Evolutionary conservation across 2,797 vertebrate species (phyloP), one percentile per base, ranked within the genome.

Genomic region (Lacerta agilis): DNA sequence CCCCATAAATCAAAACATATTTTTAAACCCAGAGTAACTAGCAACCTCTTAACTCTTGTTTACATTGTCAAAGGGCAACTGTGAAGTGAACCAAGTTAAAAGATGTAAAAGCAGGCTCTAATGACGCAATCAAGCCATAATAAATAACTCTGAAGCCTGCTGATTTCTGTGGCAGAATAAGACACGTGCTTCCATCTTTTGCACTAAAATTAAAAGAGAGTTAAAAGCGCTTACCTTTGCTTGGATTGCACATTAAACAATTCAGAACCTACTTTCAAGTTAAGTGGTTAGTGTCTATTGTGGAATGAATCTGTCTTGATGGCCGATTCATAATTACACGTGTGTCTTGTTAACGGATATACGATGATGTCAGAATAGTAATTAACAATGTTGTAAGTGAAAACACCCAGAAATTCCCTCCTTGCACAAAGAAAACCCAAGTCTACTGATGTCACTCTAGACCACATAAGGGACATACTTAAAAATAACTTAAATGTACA

Each of bases 401-500:
- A 76, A 83, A 76, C 25, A 76, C 64, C 72, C 17, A 33, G 36
- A 61, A 33, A 86, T 55, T 86, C 66, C 18, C 15, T 69, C 33
- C 33, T 27, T 86, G 41, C 15, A 36, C 71, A 36, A 79, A 79
- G 13, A 71, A 86, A 86, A 38, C n/a, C 41, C 49, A 79, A 58
- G 27, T 58, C 33, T 55, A 55, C 77, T 86, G 66, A 86, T 79
- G 27, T 38, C 33, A 33, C 33, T 33, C 29, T 33, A 58, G 25
- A 71, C 45, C 66, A 79, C 67, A 76, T 77, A 33, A 71, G 76
- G n/a, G 8, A 69, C 10, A 13, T 79, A 55, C n/a, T 79, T 79
- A 55, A 79, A 64, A 79, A 86, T 71, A 11, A 67, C 84, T 69
- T 86, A 49, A 79, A 77, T 13, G 69, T 78, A 25, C n/a, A 25